Conservation (phyloP, 2,797 vertebrate genomes). For the Sebastes oblongus region DNA sequence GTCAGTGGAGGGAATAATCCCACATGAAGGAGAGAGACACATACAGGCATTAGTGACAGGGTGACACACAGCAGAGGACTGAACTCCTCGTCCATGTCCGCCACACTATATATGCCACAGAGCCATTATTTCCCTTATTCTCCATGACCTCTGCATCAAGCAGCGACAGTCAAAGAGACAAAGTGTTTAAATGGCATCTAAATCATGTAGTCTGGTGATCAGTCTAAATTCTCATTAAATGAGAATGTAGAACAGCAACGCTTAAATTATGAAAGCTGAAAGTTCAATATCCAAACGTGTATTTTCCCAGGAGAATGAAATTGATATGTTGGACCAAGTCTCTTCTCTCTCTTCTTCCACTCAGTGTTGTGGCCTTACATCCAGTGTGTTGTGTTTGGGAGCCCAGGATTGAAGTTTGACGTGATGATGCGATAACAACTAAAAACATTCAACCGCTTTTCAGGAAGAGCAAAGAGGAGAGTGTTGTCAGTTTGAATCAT, state of each 20-base stretch:
- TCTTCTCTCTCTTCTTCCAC: conserved; percentile 1
- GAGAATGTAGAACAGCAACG: conserved; percentile 48
- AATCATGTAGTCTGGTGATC: background rate
- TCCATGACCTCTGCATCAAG: conserved; percentile 53
- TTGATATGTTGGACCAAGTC: background rate
- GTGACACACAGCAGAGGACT: conserved; percentile 66
- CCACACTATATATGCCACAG: conserved; percentile 44
- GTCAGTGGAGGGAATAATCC: conserved; percentile 83
- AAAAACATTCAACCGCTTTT: background rate
- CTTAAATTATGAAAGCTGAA: background rate
- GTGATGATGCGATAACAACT: background rate
- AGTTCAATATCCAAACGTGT: background rate
- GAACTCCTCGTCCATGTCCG: conserved; percentile 61
- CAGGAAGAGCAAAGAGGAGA: background rate
- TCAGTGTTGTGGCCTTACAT: background rate
- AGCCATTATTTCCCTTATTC: conserved; percentile 40
- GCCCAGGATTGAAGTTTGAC: background rate
- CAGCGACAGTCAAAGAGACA: conserved; percentile 48
- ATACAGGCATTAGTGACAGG: conserved; percentile 83
- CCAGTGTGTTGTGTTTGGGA: background rate
- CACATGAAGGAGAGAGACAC: conserved; percentile 83
- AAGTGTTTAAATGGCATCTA: background rate
- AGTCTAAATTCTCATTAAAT: conserved; percentile 59
- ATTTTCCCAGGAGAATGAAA: background rate
- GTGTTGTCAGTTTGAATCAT: background rate